phyloP scores from a whole-genome alignment of 2,888 invertebrate genomes.

The Drosophila prostipennis region DNA sequence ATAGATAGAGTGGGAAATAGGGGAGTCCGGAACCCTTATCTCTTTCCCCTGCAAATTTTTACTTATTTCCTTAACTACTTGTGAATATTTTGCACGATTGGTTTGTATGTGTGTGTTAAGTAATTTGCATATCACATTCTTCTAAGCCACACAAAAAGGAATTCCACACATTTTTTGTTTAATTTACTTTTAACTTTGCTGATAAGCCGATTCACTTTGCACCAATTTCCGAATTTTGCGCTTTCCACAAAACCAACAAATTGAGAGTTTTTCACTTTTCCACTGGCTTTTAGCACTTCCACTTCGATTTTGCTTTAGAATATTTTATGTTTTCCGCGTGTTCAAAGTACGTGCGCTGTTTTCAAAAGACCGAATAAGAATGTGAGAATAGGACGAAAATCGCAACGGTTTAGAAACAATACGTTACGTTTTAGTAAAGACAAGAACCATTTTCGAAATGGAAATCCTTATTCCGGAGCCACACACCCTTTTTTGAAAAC shows the following conservation, averaged over 20 bases:
- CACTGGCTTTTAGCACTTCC: constrained; percentile 63
- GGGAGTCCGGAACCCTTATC: constrained; percentile 21
- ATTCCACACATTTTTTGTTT: constrained; percentile 40
- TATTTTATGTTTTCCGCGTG: constrained; percentile 49
- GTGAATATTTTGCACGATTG: constrained; percentile 25
- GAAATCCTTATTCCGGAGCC: too few species aligned
- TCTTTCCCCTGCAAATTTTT: constrained; percentile 15
- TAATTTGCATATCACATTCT: constrained; percentile 36
- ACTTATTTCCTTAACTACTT: constrained; percentile 20
- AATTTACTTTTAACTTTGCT: constrained; percentile 34
- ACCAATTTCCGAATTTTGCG: constrained; percentile 12
- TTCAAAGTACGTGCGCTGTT: constrained; percentile 76
- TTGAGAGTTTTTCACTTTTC: constrained; percentile 30
- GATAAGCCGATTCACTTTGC: constrained; percentile 41
- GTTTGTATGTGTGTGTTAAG: constrained; percentile 25
- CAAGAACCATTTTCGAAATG: not conserved
- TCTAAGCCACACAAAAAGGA: constrained; percentile 12
- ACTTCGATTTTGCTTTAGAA: constrained; percentile 37
- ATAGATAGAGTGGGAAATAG: not conserved
- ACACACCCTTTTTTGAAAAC: too few species aligned
- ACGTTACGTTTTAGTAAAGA: not conserved
- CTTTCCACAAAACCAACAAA: constrained; percentile 18
- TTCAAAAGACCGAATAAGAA: constrained; percentile 84
- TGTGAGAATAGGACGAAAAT: constrained; percentile 67
- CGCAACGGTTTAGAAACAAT: constrained; percentile 5